Percentiles rank a stretch among this genome's conserved stretches.
Evolutionary conservation across 2,113 vertebrate species (phyloP).

Genomic region (Genyomyrus donnyi): DNA sequence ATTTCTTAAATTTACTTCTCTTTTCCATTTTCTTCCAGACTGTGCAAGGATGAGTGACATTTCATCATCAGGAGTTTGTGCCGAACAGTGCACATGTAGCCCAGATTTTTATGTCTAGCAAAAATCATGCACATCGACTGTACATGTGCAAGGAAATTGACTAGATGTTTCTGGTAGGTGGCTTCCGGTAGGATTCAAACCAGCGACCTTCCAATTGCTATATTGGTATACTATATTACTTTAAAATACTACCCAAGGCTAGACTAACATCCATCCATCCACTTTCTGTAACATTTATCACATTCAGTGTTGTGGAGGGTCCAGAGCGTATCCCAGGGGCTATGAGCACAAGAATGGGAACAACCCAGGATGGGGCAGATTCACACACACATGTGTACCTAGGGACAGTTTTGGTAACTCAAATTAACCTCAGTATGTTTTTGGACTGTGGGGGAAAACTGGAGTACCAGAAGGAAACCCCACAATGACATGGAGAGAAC

Average conservation of each 20-base stretch:
- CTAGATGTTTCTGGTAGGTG: background rate
- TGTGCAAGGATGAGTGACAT: background rate
- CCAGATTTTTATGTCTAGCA: background rate
- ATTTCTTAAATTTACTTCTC: background rate
- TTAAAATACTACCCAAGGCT: background rate
- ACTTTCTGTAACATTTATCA: too few species aligned
- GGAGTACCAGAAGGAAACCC: too few species aligned
- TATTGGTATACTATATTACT: background rate
- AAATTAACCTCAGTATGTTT: too few species aligned
- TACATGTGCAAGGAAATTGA: background rate
- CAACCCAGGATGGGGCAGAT: too few species aligned
- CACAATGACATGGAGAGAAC: too few species aligned
- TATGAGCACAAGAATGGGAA: too few species aligned
- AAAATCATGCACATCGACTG: background rate
- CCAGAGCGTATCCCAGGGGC: too few species aligned
- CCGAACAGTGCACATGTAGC: background rate
- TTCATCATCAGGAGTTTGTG: background rate
- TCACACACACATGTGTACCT: too few species aligned
- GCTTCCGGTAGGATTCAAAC: background rate
- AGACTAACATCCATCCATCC: too few species aligned
- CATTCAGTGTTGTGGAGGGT: too few species aligned
- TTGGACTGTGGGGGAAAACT: too few species aligned
- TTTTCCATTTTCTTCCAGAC: background rate
- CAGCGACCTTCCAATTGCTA: background rate
- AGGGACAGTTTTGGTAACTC: too few species aligned